Conservation (phyloP, 1,140 invertebrate genomes). For the Bradynema listronoti region DNA sequence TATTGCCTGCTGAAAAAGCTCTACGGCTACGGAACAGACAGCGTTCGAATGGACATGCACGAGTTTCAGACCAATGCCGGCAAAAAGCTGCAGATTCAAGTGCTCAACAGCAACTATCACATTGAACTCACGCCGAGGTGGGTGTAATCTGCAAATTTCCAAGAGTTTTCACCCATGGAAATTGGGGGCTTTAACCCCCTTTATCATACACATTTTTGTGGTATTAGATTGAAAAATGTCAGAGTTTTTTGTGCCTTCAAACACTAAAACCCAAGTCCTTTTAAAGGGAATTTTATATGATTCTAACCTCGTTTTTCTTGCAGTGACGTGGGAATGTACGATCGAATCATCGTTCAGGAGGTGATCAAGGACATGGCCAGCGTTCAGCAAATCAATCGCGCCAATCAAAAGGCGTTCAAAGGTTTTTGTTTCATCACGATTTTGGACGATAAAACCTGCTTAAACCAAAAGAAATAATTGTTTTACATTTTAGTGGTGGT, state of each 20-base stretch:
- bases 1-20: conserved; percentile 86
- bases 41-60: conserved; percentile 61
- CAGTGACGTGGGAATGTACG: conserved; percentile 89
- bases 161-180: too few relatives aligned
- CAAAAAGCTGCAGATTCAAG: conserved; percentile 90
- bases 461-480: too few relatives aligned
- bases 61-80: conserved; percentile 61
- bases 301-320: too few relatives aligned
- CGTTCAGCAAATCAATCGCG: conserved; percentile 69
- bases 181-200: too few relatives aligned
- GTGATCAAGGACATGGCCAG: conserved; percentile 92
- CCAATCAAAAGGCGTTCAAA: conserved; percentile 72
- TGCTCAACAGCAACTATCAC: conserved; percentile 89
- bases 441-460: too few relatives aligned
- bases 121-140: conserved; percentile 90
- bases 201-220: too few relatives aligned
- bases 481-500: conserved; percentile 74
- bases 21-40: conserved; percentile 84
- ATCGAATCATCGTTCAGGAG: conserved; percentile 92
- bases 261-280: too few relatives aligned
- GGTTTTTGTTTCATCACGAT: conserved; percentile 61
- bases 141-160: too few relatives aligned
- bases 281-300: too few relatives aligned
- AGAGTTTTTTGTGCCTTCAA: too few relatives aligned
- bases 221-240: too few relatives aligned